Conservation (phyloP, 2,113 vertebrate genomes). For the Oplegnathus fasciatus region DNA sequence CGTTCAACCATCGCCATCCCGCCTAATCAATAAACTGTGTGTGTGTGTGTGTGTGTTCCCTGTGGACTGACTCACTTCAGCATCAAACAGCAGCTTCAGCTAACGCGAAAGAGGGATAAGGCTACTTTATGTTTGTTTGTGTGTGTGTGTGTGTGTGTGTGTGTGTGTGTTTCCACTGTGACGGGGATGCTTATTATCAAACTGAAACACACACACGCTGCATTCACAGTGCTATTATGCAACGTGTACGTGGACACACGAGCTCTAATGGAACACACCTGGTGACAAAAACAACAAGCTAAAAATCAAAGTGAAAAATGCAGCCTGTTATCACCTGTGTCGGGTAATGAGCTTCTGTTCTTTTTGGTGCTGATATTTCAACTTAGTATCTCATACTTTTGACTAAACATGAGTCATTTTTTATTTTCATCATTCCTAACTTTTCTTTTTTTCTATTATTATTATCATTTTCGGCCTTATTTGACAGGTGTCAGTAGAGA, state of each 20-base stretch:
- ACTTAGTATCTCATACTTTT: too few relatives aligned
- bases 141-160: not conserved
- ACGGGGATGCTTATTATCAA: not conserved
- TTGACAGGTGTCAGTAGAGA: too few relatives aligned
- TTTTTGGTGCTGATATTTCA: too few relatives aligned
- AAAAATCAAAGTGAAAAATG: not conserved
- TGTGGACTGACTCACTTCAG: not conserved
- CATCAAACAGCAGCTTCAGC: constrained; percentile 2
- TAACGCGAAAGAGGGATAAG: not conserved
- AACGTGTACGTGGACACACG: not conserved
- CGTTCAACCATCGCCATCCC: not conserved
- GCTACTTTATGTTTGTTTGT: not conserved
- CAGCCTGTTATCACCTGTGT: not conserved
- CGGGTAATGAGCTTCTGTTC: not conserved
- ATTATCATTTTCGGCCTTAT: too few relatives aligned
- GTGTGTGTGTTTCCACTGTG: not conserved
- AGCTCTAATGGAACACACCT: not conserved
- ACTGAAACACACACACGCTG: not conserved
- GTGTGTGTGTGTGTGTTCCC: constrained; percentile 17
- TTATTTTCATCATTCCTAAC: too few relatives aligned
- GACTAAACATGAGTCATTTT: too few relatives aligned
- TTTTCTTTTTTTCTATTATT: too few relatives aligned
- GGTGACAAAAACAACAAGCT: not conserved
- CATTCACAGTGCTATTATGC: not conserved
- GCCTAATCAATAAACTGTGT: constrained; percentile 27